Evolutionary conservation across 2,888 invertebrate genomes (phyloP).

Genomic region (Ichneumoninae sp.): DNA sequence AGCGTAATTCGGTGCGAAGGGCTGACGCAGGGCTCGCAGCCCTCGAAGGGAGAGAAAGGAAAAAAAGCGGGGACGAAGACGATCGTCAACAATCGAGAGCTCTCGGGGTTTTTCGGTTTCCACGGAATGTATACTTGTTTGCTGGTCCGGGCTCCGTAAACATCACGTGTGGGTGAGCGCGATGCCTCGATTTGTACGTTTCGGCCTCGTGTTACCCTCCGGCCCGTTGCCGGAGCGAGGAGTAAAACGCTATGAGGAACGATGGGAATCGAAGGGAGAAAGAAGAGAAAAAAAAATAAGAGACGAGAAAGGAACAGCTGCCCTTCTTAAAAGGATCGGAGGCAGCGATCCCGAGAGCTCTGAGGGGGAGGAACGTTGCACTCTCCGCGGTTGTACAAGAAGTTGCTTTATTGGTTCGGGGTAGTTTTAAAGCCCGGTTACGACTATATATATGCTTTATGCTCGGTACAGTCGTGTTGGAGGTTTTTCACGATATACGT

Average conservation of each 20-base stretch:
- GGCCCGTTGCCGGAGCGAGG: conserved; percentile 30
- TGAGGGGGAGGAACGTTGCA: conserved; percentile 27
- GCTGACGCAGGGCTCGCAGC: neutral
- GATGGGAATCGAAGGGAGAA: conserved; percentile 27
- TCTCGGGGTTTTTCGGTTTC: conserved; percentile 23
- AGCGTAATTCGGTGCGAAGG: conserved; percentile 64
- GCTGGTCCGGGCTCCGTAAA: conserved; percentile 34
- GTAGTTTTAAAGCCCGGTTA: conserved; percentile 68
- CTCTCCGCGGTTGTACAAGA: conserved; percentile 29
- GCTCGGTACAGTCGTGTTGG: conserved; percentile 44
- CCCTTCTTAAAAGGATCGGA: conserved; percentile 67
- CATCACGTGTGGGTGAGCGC: conserved; percentile 41
- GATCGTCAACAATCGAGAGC: conserved; percentile 14
- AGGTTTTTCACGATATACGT: conserved; percentile 23
- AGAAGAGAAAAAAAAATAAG: conserved; percentile 54
- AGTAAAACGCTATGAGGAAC: conserved; percentile 46
- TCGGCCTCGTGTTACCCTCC: neutral
- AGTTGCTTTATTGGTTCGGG: conserved; percentile 78
- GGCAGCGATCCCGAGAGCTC: conserved; percentile 47
- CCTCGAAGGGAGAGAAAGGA: neutral
- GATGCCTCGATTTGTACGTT: conserved; percentile 34
- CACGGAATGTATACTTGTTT: conserved; percentile 37
- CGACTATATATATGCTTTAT: conserved; percentile 43
- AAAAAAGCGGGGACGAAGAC: neutral
- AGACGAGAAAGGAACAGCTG: conserved; percentile 67